Base-by-base conservation (phyloP, 2,888 invertebrate genomes). In the Cotesia congregata region DNA sequence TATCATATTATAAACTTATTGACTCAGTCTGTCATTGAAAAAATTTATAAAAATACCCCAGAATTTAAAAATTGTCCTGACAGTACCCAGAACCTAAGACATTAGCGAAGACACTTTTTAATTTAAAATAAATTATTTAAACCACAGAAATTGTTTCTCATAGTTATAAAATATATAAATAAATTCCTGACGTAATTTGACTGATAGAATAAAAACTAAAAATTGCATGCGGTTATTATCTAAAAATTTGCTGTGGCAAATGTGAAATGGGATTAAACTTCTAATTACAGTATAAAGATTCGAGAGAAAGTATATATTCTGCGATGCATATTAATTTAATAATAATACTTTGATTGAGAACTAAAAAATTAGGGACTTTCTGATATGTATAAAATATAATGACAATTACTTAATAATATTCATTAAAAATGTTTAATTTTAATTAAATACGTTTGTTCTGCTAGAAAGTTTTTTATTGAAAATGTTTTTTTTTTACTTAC, bases 381-480 rank as follows among this genome's bases (percentile, higher is more conserved):
- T 67, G 67, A 67, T 38, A 1, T 17, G 17, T 17, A 17, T 30
- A 30, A 30, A 30, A 30, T 30, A 30, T 30, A 67, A 9, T 12
- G 59, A 70, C 50, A 70, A 20, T 70, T 59, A 50, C 17, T 15
- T 17, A 17, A 30, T 20, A 68, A 12, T 60, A 17, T 60, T 41
- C 20, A 17, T 15, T 41, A 17, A 60, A 50, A 50, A 30, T 30
- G 30, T 30, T 30, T 30, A 30, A 30, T 30, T 30, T 30, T 75
- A 64, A 50, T 70, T n/a, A 38, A 40, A 62, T 50, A 50, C 50
- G 74, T 74, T 62, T 76, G 76, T 12, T 79, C 78, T 1, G 72
- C 76, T 5, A 78, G 62, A 67, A 79, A 67, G 50, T 78, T 78
- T 61, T 75, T 77, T 20, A 76, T 75, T 30, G 30, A 30, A 30